Evolutionary conservation across 2,888 invertebrate species (phyloP).

Genomic region (Nasonovia ribisnigri): DNA sequence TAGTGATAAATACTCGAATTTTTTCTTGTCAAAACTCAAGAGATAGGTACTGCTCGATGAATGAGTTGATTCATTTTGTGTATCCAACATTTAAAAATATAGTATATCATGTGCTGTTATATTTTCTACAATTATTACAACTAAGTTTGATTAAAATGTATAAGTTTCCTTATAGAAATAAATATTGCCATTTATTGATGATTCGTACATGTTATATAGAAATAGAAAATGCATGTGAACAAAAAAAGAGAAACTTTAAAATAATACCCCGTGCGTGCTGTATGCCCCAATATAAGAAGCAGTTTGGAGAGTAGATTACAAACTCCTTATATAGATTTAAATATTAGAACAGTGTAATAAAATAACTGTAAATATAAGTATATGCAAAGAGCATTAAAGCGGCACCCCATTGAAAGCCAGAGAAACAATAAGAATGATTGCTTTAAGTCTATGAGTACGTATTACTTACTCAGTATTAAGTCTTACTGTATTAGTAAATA

Average conservation of each 20-base stretch:
- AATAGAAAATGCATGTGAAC: background rate
- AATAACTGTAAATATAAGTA: background rate
- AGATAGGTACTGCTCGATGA: background rate
- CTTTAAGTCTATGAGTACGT: background rate
- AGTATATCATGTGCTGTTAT: background rate
- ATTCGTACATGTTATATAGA: background rate
- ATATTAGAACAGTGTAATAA: background rate
- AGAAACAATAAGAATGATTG: background rate
- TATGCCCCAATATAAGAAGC: background rate
- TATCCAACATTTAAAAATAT: background rate
- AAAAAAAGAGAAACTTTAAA: conserved; percentile 4
- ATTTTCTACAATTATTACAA: background rate
- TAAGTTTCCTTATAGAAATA: background rate
- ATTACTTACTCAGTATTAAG: background rate
- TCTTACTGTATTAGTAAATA: background rate
- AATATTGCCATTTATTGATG: background rate
- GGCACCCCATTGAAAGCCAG: background rate
- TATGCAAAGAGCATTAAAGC: conserved; percentile 24
- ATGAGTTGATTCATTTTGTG: background rate
- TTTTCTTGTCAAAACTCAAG: background rate
- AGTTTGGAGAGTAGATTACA: conserved; percentile 11
- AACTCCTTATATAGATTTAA: conserved; percentile 24
- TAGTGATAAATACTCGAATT: background rate
- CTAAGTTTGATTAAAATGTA: background rate
- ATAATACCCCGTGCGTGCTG: background rate